Evolutionary conservation across 2,113 vertebrate genomes (phyloP).

Genomic region (Narcine bancroftii): DNA sequence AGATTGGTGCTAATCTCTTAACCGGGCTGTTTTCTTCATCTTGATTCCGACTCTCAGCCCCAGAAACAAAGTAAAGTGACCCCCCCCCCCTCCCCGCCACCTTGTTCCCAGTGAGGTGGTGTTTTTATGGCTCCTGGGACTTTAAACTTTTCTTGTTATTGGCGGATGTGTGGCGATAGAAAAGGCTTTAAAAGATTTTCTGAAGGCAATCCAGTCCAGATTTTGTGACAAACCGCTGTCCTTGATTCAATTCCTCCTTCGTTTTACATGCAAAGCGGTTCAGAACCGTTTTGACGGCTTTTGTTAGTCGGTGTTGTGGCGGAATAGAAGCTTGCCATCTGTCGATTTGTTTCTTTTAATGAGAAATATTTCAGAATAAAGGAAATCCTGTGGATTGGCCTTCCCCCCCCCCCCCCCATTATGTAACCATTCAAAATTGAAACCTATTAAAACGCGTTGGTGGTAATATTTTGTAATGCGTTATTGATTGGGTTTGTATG

Average conservation of each 20-base stretch:
- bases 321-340: background rate
- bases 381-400: background rate
- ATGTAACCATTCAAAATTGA: background rate
- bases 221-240: background rate
- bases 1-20: constrained; percentile 7
- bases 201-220: constrained; percentile 17
- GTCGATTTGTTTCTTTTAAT: background rate
- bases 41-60: background rate
- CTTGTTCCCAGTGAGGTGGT: background rate
- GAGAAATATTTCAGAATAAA: background rate
- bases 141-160: background rate
- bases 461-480: background rate
- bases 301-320: constrained; percentile 19
- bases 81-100: too few species aligned
- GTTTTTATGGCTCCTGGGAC: background rate
- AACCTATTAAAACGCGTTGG: background rate
- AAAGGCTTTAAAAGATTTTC: background rate
- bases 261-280: constrained; percentile 13
- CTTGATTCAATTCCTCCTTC: background rate
- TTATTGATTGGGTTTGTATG: background rate
- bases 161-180: background rate
- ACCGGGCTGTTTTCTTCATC: background rate
- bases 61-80: background rate
- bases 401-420: background rate
- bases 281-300: constrained; percentile 15